Evolutionary conservation across 2,888 invertebrate species (phyloP).

Genomic region (Galerucella calmariensis): DNA sequence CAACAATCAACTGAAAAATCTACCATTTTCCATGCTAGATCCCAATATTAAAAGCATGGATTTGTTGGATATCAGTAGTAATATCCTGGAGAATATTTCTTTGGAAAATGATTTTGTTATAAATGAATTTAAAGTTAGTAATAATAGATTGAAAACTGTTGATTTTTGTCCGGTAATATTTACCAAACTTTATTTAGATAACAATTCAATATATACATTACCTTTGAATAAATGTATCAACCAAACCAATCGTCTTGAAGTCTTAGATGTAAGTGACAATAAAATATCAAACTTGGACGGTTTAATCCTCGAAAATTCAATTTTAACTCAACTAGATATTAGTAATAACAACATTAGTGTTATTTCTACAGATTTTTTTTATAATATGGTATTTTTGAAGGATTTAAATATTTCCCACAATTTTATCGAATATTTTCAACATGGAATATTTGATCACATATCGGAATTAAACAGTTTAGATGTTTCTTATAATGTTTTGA

Average conservation of each 20-base stretch:
- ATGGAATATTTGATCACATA: slow-evolving; percentile 33
- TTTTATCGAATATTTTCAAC: slow-evolving; percentile 20
- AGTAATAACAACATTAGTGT: slow-evolving; percentile 26
- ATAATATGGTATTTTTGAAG: slow-evolving; percentile 10
- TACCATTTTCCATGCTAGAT: background rate
- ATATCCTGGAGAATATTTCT: background rate
- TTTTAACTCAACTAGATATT: slow-evolving; percentile 17
- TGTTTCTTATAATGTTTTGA: slow-evolving; percentile 30
- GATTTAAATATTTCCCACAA: slow-evolving; percentile 35
- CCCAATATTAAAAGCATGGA: background rate
- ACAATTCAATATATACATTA: slow-evolving; percentile 10
- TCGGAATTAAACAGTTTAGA: slow-evolving; percentile 22
- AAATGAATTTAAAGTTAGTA: background rate
- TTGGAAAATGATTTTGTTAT: background rate
- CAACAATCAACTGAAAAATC: background rate
- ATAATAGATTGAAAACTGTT: background rate
- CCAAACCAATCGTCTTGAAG: background rate
- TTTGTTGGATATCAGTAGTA: background rate
- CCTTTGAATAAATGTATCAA: background rate
- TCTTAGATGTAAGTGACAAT: background rate
- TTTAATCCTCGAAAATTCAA: background rate
- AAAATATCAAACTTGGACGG: background rate
- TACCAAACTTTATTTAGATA: background rate
- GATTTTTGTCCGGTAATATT: slow-evolving; percentile 3
- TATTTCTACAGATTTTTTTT: slow-evolving; percentile 28